Base-by-base conservation (phyloP, 2,113 vertebrate genomes). In the Esox niger region DNA sequence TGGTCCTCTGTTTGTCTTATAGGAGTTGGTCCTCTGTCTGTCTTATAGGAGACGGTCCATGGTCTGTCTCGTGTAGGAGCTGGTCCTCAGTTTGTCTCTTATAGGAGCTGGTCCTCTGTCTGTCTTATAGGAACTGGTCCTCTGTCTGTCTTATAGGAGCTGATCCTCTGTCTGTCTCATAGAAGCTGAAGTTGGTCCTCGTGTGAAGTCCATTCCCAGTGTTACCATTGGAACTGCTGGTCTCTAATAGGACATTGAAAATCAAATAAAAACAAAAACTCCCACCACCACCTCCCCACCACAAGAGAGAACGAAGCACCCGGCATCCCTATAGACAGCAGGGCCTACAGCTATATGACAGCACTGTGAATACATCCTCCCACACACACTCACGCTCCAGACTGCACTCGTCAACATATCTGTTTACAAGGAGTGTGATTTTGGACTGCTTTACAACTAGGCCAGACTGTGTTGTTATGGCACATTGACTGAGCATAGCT, bases 381-480 rank as follows among this genome's bases (percentile, higher is more conserved):
- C 56, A 64, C 63, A 74, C 21, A 57, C 58, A 38, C 26, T 11
- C 20, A 61, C 29, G 2, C 47, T 64, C 64, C 61, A 63, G 69
- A 10, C 46, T 30, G 55, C 69, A 65, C 69, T 68, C 62, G 72
- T 77, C 65, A 66, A 61, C 66, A 64, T 47, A 66, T 66, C 74
- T 75, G 64, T 73, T 60, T 49, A 59, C 27, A 68, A 32, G 72
- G 70, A 77, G 52, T 17, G 59, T 29, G 69, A 70, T 58, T 66
- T 52, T 73, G 67, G 56, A 73, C 2, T 65, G 59, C 64, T 60
- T 83, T 71, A 55, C 69, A 68, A 65, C 74, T 69, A 64, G 61
- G 76, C 65, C 69, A 72, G 69, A 74, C 64, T 71, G 49, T 68
- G 75, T 27, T 69, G 66, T 26, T 73, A 66, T 63, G 63, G 25